Conservation (phyloP, 1,140 invertebrate species). For the Apolygus lucorum region DNA sequence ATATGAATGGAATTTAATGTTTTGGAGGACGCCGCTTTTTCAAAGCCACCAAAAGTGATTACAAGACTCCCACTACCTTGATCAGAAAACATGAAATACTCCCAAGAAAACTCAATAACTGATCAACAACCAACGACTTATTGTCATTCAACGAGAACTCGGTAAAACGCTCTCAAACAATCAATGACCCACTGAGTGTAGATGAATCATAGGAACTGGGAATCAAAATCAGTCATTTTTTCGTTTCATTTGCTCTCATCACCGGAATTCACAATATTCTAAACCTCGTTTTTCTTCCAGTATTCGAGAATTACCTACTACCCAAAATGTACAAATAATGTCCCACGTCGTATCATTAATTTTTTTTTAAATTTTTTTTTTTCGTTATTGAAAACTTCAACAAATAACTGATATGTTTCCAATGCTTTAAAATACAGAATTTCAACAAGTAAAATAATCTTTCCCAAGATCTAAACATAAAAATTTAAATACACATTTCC, state of each 20-base stretch:
- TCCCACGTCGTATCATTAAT: no score
- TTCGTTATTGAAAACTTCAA: conserved; percentile 20
- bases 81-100: no score
- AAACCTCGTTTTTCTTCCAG: neutral
- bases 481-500: neutral
- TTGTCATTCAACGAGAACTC: no score
- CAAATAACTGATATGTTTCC: conserved; percentile 25
- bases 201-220: neutral
- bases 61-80: no score
- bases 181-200: neutral
- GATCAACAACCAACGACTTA: no score
- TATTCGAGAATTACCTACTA: neutral
- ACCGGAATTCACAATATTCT: no score
- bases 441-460: conserved; percentile 10
- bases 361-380: neutral
- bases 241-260: neutral
- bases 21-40: no score
- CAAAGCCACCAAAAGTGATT: no score
- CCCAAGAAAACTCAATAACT: no score
- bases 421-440: conserved; percentile 5
- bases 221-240: neutral
- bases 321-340: neutral
- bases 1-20: no score
- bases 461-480: conserved; percentile 15
- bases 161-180: no score